Evolutionary conservation across 2,888 invertebrate genomes (phyloP).

Genomic region (Formica aserva): DNA sequence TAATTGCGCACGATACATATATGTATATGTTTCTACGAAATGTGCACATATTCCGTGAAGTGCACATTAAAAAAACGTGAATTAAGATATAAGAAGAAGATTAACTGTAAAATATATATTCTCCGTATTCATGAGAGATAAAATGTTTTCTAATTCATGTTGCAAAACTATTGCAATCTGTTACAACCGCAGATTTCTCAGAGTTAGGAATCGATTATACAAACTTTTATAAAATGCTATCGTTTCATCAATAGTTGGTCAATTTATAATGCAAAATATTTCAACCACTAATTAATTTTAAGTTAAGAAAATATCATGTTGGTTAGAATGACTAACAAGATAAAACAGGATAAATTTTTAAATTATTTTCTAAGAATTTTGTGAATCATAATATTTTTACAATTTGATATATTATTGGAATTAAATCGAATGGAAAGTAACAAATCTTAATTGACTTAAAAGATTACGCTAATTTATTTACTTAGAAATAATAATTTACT

Average conservation of each 20-base stretch:
- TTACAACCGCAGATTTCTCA: slow-evolving; percentile 11
- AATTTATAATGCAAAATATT: not conserved
- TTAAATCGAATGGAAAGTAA: slow-evolving; percentile 11
- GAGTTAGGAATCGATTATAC: not conserved
- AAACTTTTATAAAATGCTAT: not conserved
- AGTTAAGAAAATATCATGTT: not conserved
- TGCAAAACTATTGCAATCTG: not conserved
- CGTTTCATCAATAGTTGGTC: not conserved
- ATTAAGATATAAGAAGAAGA: slow-evolving; percentile 10
- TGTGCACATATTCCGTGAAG: not conserved
- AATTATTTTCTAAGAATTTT: slow-evolving; percentile 4
- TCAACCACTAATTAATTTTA: not conserved
- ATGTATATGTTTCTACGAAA: slow-evolving; percentile 3
- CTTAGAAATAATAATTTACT: not conserved
- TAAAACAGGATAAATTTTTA: not conserved
- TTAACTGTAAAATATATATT: not conserved
- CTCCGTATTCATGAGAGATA: not conserved
- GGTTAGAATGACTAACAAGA: not conserved
- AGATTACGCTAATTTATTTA: not conserved
- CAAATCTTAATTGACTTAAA: not conserved
- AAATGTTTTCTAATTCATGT: not conserved
- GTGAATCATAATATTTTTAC: not conserved
- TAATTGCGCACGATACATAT: not conserved
- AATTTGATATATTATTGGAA: slow-evolving; percentile 1
- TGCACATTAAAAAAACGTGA: not conserved